Percentiles rank a stretch among this genome's conserved stretches.
Evolutionary conservation across 2,888 invertebrate genomes (phyloP).

Genomic region (Aradus depressus): DNA sequence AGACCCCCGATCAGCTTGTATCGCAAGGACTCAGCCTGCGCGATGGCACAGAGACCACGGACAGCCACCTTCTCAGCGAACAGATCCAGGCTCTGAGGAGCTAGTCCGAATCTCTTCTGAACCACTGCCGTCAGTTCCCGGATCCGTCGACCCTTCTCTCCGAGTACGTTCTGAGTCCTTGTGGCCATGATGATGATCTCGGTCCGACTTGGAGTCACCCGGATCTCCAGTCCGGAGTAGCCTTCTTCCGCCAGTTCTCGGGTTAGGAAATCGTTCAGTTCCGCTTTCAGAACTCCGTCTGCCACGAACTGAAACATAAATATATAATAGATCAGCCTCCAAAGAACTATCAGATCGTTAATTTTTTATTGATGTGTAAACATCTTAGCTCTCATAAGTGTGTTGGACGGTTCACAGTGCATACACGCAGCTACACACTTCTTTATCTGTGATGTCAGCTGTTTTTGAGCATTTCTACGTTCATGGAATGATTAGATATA

Average conservation of each 20-base stretch:
- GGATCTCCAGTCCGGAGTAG: conserved; percentile 97
- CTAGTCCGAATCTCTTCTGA: conserved; percentile 95
- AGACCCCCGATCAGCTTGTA: conserved; percentile 96
- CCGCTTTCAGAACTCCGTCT: conserved; percentile 98
- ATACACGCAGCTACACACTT: too few relatives aligned
- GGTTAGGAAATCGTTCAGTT: conserved; percentile 96
- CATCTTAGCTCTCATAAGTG: too few relatives aligned
- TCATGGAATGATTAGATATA: too few relatives aligned
- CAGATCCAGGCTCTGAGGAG: conserved; percentile 88
- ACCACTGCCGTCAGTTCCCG: conserved; percentile 96
- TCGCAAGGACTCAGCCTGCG: conserved; percentile 97
- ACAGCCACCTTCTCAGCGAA: conserved; percentile 99
- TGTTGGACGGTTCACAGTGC: too few relatives aligned
- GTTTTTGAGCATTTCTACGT: too few relatives aligned
- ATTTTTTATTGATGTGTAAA: too few relatives aligned
- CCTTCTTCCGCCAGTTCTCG: conserved; percentile 99
- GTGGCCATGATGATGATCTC: conserved; percentile 99
- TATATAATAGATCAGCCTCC: too few relatives aligned
- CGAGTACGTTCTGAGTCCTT: conserved; percentile 94
- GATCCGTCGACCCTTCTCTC: conserved; percentile 94
- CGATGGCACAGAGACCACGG: conserved; percentile 96
- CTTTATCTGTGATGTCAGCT: too few relatives aligned
- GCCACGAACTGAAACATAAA: conserved; percentile 75
- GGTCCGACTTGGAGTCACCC: conserved; percentile 90
- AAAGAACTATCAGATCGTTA: too few relatives aligned